A percentile compares a stretch with the other conserved stretches of the same genome.
phyloP scores from a whole-genome alignment of 2,797 vertebrate genomes.

The Aldrovandia affinis region DNA sequence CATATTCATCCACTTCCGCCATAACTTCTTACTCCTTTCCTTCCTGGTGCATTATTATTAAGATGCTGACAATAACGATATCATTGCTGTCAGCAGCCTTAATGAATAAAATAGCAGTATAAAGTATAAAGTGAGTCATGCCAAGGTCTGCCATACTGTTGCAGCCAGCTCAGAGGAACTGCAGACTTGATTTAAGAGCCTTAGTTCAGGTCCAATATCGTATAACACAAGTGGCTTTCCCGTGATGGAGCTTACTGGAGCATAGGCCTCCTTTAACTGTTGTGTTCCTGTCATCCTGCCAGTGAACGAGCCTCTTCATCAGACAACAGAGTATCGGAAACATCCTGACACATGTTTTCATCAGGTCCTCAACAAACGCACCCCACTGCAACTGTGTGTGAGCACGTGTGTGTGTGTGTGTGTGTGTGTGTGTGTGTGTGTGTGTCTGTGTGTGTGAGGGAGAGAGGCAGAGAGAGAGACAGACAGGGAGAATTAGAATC shows the following conservation, averaged over 20 bases:
- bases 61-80: neutral
- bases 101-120: neutral
- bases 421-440: conserved; percentile 43
- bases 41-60: neutral
- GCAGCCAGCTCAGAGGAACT: neutral
- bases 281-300: conserved; percentile 23
- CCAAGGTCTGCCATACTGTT: neutral
- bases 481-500: conserved; percentile 31
- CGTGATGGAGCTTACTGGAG: neutral
- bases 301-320: neutral
- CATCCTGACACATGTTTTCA: conserved; percentile 16
- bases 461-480: conserved; percentile 46
- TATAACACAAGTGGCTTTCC: neutral
- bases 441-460: conserved; percentile 17
- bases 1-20: neutral
- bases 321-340: conserved; percentile 18
- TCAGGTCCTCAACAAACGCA: conserved; percentile 11
- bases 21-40: neutral
- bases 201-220: neutral
- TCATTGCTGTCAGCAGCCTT: neutral
- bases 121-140: neutral
- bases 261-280: neutral
- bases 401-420: conserved; percentile 17
- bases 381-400: neutral
- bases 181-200: neutral